Conservation (phyloP, 2,113 vertebrate genomes). For the Centropristis striata region DNA sequence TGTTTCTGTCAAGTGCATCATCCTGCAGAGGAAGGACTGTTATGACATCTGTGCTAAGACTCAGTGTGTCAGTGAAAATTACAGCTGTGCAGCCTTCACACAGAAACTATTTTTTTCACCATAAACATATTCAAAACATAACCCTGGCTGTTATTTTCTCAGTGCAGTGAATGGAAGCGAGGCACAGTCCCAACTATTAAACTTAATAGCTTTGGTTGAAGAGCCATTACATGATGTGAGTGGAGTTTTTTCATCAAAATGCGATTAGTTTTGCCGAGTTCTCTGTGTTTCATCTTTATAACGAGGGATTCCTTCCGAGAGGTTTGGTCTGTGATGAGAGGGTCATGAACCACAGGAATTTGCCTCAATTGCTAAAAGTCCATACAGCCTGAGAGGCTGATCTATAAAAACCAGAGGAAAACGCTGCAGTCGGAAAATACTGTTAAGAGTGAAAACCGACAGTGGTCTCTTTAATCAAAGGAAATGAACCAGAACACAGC, state of each 20-base stretch:
- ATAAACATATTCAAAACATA: not conserved
- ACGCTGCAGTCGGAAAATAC: slow-evolving; percentile 29
- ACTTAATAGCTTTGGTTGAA: not conserved
- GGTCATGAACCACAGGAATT: slow-evolving; percentile 33
- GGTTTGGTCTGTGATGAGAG: slow-evolving; percentile 10
- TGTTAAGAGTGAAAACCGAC: not conserved
- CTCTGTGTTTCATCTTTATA: slow-evolving; percentile 16
- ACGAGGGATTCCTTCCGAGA: slow-evolving; percentile 23
- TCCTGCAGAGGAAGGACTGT: not conserved
- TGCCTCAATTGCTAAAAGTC: not conserved
- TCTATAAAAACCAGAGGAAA: slow-evolving; percentile 36
- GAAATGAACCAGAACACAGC: slow-evolving; percentile 16
- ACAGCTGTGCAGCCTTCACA: not conserved
- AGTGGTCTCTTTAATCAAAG: slow-evolving; percentile 14
- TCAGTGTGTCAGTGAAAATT: not conserved
- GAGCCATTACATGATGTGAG: not conserved
- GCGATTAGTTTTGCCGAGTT: not conserved
- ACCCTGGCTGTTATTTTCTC: not conserved
- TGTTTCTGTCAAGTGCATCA: not conserved
- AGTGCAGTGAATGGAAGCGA: not conserved
- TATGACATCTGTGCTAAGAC: not conserved
- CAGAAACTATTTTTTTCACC: not conserved
- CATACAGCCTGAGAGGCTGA: slow-evolving; percentile 2
- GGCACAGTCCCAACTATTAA: not conserved
- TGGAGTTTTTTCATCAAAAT: slow-evolving; percentile 17